Conservation (phyloP, 1,140 invertebrate species). For the Philotrypesis tridentata region DNA sequence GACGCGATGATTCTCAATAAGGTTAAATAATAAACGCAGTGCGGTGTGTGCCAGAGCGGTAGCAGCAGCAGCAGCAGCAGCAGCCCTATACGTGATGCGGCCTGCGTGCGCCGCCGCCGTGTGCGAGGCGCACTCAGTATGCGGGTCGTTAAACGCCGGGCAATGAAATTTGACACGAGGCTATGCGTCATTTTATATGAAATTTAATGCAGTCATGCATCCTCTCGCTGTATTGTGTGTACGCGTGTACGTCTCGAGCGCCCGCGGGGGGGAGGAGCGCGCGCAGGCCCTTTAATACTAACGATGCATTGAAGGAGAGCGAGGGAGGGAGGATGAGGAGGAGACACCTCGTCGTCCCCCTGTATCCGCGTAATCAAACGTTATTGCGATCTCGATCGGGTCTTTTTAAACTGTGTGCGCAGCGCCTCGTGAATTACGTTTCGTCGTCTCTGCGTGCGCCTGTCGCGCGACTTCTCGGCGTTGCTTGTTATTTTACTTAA, state of each 20-base stretch:
- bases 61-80: background rate
- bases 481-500: too few relatives aligned
- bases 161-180: conserved; percentile 44
- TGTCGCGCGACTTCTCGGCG: too few relatives aligned
- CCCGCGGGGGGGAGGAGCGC: background rate
- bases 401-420: too few relatives aligned
- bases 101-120: too few relatives aligned
- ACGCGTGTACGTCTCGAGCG: background rate
- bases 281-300: background rate
- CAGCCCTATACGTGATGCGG: background rate
- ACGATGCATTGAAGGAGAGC: background rate
- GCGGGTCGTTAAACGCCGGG: conserved; percentile 28
- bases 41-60: too few relatives aligned
- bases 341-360: background rate
- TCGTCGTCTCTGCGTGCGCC: too few relatives aligned
- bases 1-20: background rate
- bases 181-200: conserved; percentile 38
- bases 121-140: conserved; percentile 9
- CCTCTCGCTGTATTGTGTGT: background rate
- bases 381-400: background rate
- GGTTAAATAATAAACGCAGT: conserved; percentile 33
- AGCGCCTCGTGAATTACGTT: too few relatives aligned
- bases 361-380: background rate
- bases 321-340: background rate
- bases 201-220: conserved; percentile 35